Evolutionary conservation across 2,888 invertebrate species (phyloP), one percentile per base, ranked within the genome.

Genomic region (Eustalomyia histrio): DNA sequence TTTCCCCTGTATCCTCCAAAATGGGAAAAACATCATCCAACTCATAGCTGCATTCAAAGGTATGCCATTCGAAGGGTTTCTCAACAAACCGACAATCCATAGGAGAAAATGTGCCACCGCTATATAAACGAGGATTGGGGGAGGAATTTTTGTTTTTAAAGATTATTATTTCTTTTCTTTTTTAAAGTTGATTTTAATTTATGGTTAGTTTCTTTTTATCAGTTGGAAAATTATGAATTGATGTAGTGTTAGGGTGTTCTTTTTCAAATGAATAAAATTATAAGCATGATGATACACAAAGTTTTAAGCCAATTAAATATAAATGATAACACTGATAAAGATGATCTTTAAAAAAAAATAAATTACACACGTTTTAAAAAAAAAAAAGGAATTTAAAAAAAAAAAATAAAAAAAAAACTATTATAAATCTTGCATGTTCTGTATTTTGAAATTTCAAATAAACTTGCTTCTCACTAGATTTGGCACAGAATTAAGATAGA

Each of bases 11-110:
- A 82, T 93, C 91, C 53, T 93, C 92, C 81, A 93, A 91, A 21
- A 96, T 93, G 67, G 95, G 94, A 88, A 95, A 94, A 14, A 94
- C 90, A 85, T 95, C 93, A 90, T 97, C 95, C 87, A 97, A 92
- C 85, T 95, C 94, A 87, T 95, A 94, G 85, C 93, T 93, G 83
- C 95, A 94, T 86, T 96, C 95, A 24, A 97, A 89, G 83, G 94
- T 92, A 84, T 94, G 93, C 96, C 97, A 97, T 83, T 93, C 94
- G 21, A 93, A 93, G 1, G 92, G 88, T 87, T 94, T 94, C 0
- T 94, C 91, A 84, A 94, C 91, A 87, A 95, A 95, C 88, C 95
- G 97, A 92, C 95, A 94, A 24, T 97, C 96, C 29, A 94, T 94
- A 10, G 94, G 94, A 83, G 94, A 47, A 93, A 92, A 87, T 0